A percentile compares a stretch with the other conserved stretches of the same genome.
These are phyloP conservation scores for Chaetodon trifascialis DNA, from an alignment of 2,113 vertebrate genomes.

Conservation along the genomic window DNA sequence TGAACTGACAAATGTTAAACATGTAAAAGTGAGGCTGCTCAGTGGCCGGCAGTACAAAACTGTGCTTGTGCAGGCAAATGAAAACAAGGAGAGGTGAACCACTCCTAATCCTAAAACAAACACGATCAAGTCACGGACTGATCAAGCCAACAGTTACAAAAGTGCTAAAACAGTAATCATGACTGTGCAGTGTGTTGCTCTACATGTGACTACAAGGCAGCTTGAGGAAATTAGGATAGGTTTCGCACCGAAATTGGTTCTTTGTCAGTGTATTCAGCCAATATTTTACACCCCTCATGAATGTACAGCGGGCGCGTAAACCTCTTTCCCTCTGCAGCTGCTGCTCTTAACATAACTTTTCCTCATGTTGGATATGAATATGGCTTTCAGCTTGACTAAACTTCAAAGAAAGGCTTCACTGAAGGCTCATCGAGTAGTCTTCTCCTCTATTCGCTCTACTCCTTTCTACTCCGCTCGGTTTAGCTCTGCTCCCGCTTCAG, in stretches of 20 bases:
- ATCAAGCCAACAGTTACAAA: conserved; percentile 37
- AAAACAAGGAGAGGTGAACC: conserved; percentile 64
- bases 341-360: background rate
- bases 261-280: background rate
- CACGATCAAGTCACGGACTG: conserved; percentile 47
- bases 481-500: conserved; percentile 1
- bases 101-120: conserved; percentile 65
- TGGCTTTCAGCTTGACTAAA: background rate
- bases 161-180: conserved; percentile 65
- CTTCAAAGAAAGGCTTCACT: background rate
- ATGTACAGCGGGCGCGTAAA: background rate
- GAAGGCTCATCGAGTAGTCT: background rate
- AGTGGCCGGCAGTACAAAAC: conserved; percentile 34
- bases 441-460: conserved; percentile 6
- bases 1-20: conserved; percentile 26
- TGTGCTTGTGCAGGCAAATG: conserved; percentile 66
- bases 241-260: conserved; percentile 4
- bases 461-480: background rate
- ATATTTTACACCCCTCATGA: background rate
- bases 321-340: background rate
- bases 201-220: conserved; percentile 7
- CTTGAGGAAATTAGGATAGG: conserved; percentile 8
- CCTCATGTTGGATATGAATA: background rate
- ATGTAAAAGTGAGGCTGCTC: conserved; percentile 44
- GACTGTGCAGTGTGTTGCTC: conserved; percentile 4